phyloP scores from a whole-genome alignment of 2,797 vertebrate genomes.

The Lophotriccus pileatus region DNA sequence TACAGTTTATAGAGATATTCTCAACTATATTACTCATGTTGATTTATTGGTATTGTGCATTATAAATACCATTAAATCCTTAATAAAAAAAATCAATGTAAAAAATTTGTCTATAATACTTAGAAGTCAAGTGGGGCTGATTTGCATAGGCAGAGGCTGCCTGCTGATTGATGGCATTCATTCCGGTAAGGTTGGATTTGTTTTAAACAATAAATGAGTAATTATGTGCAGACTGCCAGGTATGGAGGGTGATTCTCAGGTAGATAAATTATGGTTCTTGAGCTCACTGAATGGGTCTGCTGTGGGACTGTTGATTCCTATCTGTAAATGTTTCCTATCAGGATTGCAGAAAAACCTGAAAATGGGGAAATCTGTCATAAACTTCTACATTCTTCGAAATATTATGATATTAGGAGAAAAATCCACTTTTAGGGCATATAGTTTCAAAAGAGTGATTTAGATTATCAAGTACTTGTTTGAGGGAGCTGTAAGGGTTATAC shows the following conservation, averaged over 20 bases:
- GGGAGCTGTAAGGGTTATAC: neutral
- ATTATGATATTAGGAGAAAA: neutral
- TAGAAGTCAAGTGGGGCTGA: constrained; percentile 1
- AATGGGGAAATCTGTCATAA: neutral
- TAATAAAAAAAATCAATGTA: constrained; percentile 45
- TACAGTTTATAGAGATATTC: neutral
- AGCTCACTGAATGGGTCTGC: constrained; percentile 19
- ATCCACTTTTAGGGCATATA: neutral
- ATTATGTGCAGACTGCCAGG: constrained; percentile 33
- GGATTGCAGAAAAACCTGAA: neutral
- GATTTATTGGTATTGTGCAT: constrained; percentile 16
- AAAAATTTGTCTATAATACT: constrained; percentile 21
- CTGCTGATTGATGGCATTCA: constrained; percentile 51
- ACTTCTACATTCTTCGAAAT: neutral
- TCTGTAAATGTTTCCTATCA: neutral
- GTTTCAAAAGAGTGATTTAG: neutral
- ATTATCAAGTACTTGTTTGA: neutral
- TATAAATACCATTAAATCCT: constrained; percentile 16
- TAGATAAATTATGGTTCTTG: constrained; percentile 38
- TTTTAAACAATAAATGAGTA: constrained; percentile 56
- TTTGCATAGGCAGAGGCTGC: constrained; percentile 36
- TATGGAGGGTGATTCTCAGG: constrained; percentile 20
- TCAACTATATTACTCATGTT: constrained; percentile 4
- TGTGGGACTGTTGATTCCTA: constrained; percentile 33
- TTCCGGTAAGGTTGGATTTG: constrained; percentile 49